Evolutionary conservation across 1,140 invertebrate genomes (phyloP), one percentile per base, ranked within the genome.

Genomic region (Rhynchophorus ferrugineus): DNA sequence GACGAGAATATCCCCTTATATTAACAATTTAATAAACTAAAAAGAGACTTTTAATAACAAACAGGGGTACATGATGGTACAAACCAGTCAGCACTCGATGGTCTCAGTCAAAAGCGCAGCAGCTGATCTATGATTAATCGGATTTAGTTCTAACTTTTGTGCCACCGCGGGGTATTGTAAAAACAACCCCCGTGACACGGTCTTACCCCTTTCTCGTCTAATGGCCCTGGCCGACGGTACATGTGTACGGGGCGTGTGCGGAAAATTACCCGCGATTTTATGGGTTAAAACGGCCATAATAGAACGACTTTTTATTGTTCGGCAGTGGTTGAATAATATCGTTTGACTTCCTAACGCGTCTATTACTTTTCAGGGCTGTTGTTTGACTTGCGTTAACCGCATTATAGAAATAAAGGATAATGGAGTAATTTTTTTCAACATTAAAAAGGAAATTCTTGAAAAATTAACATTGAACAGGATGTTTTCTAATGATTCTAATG

Each of bases 241-340:
- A 54, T 54, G 52, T 54, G 52, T 54, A 54, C 52, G 45, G 52
- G 52, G 52, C 52, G 52, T 54, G 52, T 54, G 52, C 52, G 52
- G 41, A 54, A 54, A 54, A 54, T 54, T 54, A 41, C 52, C 52
- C 24, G 21, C 45, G 52, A 47, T 54, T 54, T 54, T 54, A 54
- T 48, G 52, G 52, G 38, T 43, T 49, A 54, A 36, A 54, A 17
- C 21, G 44, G 14, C 7, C 20, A 54, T 54, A 54, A 54, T 54
- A 38, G 52, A 33, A 41, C 50, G 38, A 41, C 18, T 54, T 54
- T 44, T 54, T 54, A 42, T 38, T 46, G 21, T 53, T 53, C 36
- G 29, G 18, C 34, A 16, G 20, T 42, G 36, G 37, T 49, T 39
- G 39, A 49, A 44, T 44, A 13, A 16, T 19, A 14, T 13, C 29